Conservation (phyloP, 2,888 invertebrate genomes). For the Oligia strigilis region DNA sequence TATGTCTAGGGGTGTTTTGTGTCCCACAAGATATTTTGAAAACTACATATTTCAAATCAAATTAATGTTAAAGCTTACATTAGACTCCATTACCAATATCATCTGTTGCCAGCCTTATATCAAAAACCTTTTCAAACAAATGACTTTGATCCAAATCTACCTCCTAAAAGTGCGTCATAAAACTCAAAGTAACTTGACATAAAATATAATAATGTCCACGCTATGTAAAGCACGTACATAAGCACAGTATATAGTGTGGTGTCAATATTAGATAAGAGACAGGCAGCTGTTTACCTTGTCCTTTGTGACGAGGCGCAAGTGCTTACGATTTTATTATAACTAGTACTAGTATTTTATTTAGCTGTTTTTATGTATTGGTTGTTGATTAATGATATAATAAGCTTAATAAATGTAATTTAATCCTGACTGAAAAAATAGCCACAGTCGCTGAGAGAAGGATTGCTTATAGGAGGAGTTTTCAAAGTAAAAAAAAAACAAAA, state of each 20-base stretch:
- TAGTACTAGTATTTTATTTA: constrained; percentile 8
- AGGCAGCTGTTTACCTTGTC: constrained; percentile 80
- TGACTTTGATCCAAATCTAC: constrained; percentile 7
- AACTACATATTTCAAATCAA: background rate
- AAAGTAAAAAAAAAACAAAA: no score
- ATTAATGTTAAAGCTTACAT: background rate
- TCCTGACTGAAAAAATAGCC: background rate
- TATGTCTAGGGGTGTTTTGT: no score
- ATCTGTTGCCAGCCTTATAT: background rate
- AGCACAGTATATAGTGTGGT: constrained; percentile 8
- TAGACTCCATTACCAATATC: background rate
- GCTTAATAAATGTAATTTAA: background rate
- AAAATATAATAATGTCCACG: constrained; percentile 3
- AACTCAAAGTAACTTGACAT: background rate
- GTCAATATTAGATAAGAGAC: constrained; percentile 72
- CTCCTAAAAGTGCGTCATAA: constrained; percentile 14
- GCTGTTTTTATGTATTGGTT: background rate
- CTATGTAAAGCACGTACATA: constrained; percentile 36
- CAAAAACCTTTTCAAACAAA: background rate
- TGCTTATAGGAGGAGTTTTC: no score
- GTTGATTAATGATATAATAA: background rate
- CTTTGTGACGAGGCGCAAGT: constrained; percentile 69
- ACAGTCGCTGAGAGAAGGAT: background rate
- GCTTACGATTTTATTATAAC: constrained; percentile 48
- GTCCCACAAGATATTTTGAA: background rate